These are phyloP conservation scores for Atractosteus spatula DNA, from an alignment of 2,113 vertebrate genomes.

Conservation along the genomic window DNA sequence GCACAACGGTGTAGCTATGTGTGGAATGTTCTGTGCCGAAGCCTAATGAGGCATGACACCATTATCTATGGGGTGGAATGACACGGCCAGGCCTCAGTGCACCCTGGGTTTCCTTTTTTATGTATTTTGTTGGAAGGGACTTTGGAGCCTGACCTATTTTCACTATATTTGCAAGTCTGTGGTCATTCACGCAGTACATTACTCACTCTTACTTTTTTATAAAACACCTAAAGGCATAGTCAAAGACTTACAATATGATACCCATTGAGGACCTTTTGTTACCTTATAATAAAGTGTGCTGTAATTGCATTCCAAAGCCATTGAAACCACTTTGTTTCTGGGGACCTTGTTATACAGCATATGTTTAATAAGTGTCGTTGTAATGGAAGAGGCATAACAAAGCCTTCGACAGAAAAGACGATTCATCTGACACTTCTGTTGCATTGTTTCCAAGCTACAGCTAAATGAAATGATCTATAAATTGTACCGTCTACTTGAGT, in stretches of 20 bases:
- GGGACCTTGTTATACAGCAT: not conserved
- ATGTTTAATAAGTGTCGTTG: not conserved
- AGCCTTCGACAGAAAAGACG: not conserved
- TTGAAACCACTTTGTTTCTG: not conserved
- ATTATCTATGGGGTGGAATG: constrained; percentile 1
- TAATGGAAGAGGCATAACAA: not conserved
- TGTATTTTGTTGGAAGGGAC: not conserved
- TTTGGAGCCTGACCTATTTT: not conserved
- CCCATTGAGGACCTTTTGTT: constrained; percentile 16
- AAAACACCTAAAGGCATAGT: constrained; percentile 31
- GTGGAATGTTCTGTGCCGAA: not conserved
- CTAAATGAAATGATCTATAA: too few relatives aligned
- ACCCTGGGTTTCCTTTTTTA: not conserved
- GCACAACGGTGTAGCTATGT: not conserved
- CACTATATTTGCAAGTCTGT: not conserved
- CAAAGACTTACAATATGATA: constrained; percentile 28
- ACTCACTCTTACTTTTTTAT: not conserved
- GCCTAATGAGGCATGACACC: not conserved
- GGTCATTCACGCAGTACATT: not conserved
- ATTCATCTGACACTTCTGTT: too few relatives aligned
- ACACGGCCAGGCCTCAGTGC: not conserved
- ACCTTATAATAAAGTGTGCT: constrained; percentile 11
- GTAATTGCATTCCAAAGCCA: constrained; percentile 44
- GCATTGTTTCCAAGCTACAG: too few relatives aligned
- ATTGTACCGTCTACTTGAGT: not conserved